Percentiles rank a stretch among this genome's conserved stretches.
phyloP scores from a whole-genome alignment of 2,113 vertebrate species.

The Sinocyclocheilus maitianheensis region DNA sequence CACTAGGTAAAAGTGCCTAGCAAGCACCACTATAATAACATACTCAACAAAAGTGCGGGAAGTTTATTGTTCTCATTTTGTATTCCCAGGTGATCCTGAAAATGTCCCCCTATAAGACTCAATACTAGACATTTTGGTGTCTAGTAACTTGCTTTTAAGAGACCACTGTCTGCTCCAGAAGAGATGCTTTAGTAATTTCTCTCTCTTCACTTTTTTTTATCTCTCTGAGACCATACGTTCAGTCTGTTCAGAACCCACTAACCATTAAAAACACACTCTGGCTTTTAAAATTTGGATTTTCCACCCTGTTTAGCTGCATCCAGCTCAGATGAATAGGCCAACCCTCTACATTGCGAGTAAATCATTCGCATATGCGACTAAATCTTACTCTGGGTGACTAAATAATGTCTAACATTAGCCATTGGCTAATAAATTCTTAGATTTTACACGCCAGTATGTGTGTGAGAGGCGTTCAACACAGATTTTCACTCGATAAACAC shows the following conservation, averaged over 20 bases:
- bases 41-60: background rate
- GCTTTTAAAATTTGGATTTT: background rate
- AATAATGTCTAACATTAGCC: too few relatives aligned
- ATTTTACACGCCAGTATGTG: too few relatives aligned
- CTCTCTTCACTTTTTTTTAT: background rate
- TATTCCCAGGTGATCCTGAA: background rate
- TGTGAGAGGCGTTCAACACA: too few relatives aligned
- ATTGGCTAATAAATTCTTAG: too few relatives aligned
- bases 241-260: constrained; percentile 7
- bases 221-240: constrained; percentile 1
- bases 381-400: too few relatives aligned
- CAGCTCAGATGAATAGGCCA: constrained; percentile 1
- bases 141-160: background rate
- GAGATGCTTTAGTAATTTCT: constrained; percentile 5
- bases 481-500: too few relatives aligned
- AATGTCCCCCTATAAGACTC: background rate
- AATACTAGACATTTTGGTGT: background rate
- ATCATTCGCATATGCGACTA: too few relatives aligned
- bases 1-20: background rate
- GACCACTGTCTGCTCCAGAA: too few relatives aligned
- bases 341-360: too few relatives aligned
- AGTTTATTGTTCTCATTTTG: background rate
- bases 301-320: background rate
- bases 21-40: background rate
- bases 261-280: constrained; percentile 32